Evolutionary conservation across 2,113 vertebrate genomes (phyloP), one percentile per base, ranked within the genome.

Genomic region (Dendropsophus ebraccatus): DNA sequence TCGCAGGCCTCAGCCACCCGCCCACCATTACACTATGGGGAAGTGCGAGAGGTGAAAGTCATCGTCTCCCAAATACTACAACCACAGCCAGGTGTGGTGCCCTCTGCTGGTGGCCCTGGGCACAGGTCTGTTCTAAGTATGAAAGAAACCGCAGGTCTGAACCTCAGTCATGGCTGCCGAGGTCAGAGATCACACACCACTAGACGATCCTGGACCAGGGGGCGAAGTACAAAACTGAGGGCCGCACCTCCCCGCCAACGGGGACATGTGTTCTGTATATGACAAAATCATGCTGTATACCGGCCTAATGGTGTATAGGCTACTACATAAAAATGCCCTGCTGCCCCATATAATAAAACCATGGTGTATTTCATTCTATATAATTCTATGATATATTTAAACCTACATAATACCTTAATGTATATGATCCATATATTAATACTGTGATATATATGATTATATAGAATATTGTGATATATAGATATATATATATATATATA

Each of bases 1-100:
- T n/a, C 50, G n/a, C 23, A 13, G 77, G 58, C 54, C 35, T 60
- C 77, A 80, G n/a, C 78, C 54, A n/a, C n/a, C n/a, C n/a, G 41
- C 14, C 52, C 23, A 16, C 45, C 35, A 47, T 47, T 65, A 65
- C 35, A 81, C 54, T 80, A 41, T 45, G 21, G 52, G 56, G 77
- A 80, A 56, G 52, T 47, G 41, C 13, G 1, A 62, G 28, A 32
- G 75, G 75, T 77, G 49, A 35, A 32, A 77, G 0, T 11, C 74
- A 30, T 77, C 16, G 47, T 52, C 21, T 52, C 25, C 75, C 49
- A 19, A 30, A 32, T 54, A 54, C 23, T 17, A 16, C 1, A 23
- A 1, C 3, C 58, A 10, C 0, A 23, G 50, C 50, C 14, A 2
- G 8, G 49, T 14, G 49, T 16, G 8, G 49, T 14, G 49, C 50